phyloP scores from a whole-genome alignment of 2,888 invertebrate genomes.

The Willowsia nigromaculata region DNA sequence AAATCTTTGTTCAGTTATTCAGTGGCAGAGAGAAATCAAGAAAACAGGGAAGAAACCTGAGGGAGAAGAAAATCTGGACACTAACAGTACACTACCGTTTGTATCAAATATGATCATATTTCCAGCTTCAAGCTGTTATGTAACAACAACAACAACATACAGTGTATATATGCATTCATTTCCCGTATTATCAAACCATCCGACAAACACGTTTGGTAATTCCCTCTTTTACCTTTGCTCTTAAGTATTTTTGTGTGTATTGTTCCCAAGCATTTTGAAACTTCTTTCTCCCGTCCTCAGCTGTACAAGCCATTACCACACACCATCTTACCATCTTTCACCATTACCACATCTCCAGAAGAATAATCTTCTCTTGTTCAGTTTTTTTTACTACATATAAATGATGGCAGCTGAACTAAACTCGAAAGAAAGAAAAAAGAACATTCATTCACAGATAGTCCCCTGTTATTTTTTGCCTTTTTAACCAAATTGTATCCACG shows the following conservation, averaged over 20 bases:
- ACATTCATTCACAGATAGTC: conserved; percentile 11
- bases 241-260: neutral
- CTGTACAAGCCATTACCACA: neutral
- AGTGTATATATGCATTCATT: no score
- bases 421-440: neutral
- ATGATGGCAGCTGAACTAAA: neutral
- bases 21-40: no score
- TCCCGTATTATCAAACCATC: no score
- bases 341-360: neutral
- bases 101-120: no score
- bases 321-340: neutral
- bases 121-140: no score
- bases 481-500: conserved; percentile 61
- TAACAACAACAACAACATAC: no score
- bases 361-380: neutral
- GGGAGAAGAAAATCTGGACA: no score
- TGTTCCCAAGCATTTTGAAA: neutral
- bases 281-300: neutral
- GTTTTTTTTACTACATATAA: neutral
- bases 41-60: no score
- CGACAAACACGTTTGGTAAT: no score
- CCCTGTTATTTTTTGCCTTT: conserved; percentile 23
- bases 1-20: no score
- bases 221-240: no score
- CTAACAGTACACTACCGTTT: no score